Conservation (phyloP, 30 jellyfish, hydroid and myxozoan genomes). For the Hydractinia symbiolongicarpus region DNA sequence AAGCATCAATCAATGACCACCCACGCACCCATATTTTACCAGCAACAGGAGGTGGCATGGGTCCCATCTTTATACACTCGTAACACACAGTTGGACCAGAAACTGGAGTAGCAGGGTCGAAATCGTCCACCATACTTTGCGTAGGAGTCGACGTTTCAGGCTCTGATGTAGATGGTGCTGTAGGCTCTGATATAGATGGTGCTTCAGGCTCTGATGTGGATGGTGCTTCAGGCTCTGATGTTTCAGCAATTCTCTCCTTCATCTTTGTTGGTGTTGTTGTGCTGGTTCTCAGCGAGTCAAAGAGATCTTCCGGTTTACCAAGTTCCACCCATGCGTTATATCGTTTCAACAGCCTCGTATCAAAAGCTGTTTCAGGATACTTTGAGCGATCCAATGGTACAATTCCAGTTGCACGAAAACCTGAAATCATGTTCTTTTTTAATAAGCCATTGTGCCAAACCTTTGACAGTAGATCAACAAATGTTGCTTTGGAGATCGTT, state of each 20-base stretch:
- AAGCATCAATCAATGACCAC: conserved; percentile 8
- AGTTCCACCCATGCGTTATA: conserved; percentile 29
- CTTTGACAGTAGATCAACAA: conserved; percentile 26
- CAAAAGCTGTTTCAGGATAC: conserved; percentile 26
- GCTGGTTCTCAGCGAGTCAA: background rate
- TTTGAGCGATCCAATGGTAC: conserved; percentile 26
- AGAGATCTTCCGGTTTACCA: conserved; percentile 38
- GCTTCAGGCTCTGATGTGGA: too few relatives aligned
- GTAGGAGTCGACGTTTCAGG: too few relatives aligned
- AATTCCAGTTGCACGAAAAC: conserved; percentile 31
- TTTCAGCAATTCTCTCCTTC: too few relatives aligned
- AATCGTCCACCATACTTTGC: too few relatives aligned
- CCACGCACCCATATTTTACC: background rate
- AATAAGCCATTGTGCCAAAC: conserved; percentile 47
- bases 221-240: too few relatives aligned
- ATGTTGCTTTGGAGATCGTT: conserved; percentile 22
- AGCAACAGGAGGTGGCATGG: background rate
- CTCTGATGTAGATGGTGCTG: too few relatives aligned
- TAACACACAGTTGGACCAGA: too few relatives aligned
- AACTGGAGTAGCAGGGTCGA: too few relatives aligned
- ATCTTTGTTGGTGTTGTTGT: conserved; percentile 14
- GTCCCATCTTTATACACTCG: background rate
- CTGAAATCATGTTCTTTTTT: conserved; percentile 22
- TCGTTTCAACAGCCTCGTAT: conserved; percentile 1
- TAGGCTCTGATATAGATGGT: too few relatives aligned